phyloP scores from a whole-genome alignment of 2,113 vertebrate genomes.

The Dipodomys ordii region DNA sequence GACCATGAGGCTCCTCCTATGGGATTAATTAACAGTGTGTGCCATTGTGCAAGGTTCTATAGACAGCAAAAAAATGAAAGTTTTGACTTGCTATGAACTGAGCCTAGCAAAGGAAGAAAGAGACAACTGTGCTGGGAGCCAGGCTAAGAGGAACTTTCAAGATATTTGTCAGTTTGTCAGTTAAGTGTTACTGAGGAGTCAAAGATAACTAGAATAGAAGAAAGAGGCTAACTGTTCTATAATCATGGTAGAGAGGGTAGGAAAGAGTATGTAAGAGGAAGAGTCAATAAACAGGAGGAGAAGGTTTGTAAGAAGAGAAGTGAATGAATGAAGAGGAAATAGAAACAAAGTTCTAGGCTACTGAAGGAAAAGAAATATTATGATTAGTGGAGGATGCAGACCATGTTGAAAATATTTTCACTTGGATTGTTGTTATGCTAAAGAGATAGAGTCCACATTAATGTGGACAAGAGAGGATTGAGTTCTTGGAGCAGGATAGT shows the following conservation, averaged over 20 bases:
- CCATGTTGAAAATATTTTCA: neutral
- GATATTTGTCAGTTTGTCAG: neutral
- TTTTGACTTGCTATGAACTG: neutral
- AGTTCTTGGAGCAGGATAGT: too few species aligned
- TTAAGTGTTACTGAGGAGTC: neutral
- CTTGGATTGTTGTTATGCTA: neutral
- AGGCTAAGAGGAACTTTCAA: neutral
- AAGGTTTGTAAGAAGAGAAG: neutral
- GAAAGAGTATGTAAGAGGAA: neutral
- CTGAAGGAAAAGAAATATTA: neutral
- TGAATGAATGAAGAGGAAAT: neutral
- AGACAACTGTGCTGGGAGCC: neutral
- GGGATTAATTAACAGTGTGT: neutral
- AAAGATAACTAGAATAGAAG: neutral
- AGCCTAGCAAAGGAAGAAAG: neutral
- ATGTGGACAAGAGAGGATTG: neutral
- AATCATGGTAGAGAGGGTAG: neutral
- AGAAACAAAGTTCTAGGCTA: neutral
- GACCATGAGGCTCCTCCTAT: neutral
- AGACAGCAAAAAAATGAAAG: neutral
- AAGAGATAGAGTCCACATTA: neutral
- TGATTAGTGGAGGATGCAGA: neutral
- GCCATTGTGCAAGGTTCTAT: neutral
- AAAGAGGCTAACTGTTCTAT: neutral
- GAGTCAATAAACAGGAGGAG: too few species aligned